These are phyloP conservation scores for Somateria mollissima DNA, from an alignment of 2,797 vertebrate genomes.

Conservation along the genomic window DNA sequence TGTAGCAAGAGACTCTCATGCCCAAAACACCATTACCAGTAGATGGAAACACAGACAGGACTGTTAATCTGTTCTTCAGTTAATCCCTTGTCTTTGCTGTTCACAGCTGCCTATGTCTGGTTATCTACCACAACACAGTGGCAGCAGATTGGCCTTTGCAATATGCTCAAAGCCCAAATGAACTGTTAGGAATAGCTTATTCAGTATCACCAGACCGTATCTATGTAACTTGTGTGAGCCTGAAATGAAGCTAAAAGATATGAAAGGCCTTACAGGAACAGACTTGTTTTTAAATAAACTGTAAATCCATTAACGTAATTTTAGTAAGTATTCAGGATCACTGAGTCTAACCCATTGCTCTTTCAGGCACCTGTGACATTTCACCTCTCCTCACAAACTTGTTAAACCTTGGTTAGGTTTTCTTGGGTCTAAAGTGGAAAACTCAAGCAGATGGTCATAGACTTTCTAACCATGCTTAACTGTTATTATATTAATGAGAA, in stretches of 20 bases:
- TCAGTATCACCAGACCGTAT: not conserved
- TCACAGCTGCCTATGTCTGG: not conserved
- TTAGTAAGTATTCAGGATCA: not conserved
- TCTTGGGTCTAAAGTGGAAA: not conserved
- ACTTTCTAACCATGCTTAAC: not conserved
- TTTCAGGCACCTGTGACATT: not conserved
- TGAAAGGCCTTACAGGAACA: not conserved
- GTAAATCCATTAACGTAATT: not conserved
- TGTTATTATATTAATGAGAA: not conserved
- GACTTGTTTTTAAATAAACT: not conserved
- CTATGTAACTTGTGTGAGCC: not conserved
- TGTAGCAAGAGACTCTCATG: not conserved
- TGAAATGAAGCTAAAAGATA: constrained; percentile 4
- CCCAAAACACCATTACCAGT: not conserved
- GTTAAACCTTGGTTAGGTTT: not conserved
- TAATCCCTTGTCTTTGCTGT: not conserved
- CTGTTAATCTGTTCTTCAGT: not conserved
- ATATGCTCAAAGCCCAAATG: not conserved
- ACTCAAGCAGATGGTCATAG: not conserved
- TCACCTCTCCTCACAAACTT: not conserved
- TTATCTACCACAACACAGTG: not conserved
- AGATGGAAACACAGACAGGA: not conserved
- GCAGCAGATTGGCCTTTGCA: not conserved
- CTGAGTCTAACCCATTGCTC: not conserved
- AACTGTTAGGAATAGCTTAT: not conserved